These are phyloP conservation scores for Megastigmus dorsalis DNA, from an alignment of 2,888 invertebrate species.

Conservation along the genomic window DNA sequence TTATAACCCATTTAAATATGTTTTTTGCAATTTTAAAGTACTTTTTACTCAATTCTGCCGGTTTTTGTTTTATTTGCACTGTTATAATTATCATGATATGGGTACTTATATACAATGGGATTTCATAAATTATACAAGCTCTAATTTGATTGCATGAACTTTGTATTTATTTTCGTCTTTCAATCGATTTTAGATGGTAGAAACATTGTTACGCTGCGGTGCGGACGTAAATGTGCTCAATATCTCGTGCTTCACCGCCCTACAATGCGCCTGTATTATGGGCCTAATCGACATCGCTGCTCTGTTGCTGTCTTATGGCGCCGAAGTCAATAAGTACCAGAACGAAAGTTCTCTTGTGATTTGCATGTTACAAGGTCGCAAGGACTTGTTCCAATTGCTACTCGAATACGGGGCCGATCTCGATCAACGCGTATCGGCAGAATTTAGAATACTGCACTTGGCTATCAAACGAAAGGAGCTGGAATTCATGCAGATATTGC, in stretches of 20 bases:
- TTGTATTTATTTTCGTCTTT: neutral
- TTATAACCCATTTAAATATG: neutral
- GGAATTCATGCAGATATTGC: neutral
- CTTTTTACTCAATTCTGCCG: no score
- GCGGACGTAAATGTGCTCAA: slow-evolving; percentile 79
- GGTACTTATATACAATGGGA: no score
- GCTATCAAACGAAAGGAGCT: slow-evolving; percentile 2
- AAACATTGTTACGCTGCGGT: slow-evolving; percentile 81
- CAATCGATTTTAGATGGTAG: slow-evolving; percentile 68
- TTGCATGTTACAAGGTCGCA: neutral
- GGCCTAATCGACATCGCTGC: slow-evolving; percentile 87
- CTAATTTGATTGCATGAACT: no score
- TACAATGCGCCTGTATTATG: slow-evolving; percentile 79
- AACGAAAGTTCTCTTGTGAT: slow-evolving; percentile 56
- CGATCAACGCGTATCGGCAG: neutral
- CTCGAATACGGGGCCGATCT: slow-evolving; percentile 9
- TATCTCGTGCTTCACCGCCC: slow-evolving; percentile 66
- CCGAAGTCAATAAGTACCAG: slow-evolving; percentile 64
- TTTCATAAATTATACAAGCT: no score
- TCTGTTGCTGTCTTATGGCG: slow-evolving; percentile 72
- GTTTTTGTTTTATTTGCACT: no score
- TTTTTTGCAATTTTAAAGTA: no score
- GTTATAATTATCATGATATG: no score
- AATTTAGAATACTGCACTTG: slow-evolving; percentile 22
- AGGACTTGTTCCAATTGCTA: neutral